Conservation (phyloP, 2,888 invertebrate species). For the Patella pellucida region DNA sequence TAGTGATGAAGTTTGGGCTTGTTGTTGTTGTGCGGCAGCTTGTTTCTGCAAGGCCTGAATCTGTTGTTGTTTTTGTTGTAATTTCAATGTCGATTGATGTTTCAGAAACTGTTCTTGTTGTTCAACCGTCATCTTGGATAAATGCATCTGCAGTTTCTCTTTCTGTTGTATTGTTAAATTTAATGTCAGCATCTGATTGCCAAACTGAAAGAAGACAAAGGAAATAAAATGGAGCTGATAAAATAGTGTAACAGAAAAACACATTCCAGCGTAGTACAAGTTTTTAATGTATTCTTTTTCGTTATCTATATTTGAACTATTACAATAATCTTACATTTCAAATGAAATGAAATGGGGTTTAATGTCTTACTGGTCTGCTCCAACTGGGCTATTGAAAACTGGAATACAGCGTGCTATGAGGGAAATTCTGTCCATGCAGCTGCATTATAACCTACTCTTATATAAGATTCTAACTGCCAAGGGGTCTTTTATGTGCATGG, state of each 20-base stretch:
- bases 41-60: slow-evolving; percentile 29
- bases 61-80: slow-evolving; percentile 43
- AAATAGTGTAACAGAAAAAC: too few relatives aligned
- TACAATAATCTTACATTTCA: too few relatives aligned
- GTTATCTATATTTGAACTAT: too few relatives aligned
- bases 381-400: too few relatives aligned
- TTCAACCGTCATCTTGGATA: slow-evolving; percentile 60
- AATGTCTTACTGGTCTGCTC: too few relatives aligned
- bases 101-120: slow-evolving; percentile 63
- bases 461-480: too few relatives aligned
- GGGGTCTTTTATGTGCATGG: too few relatives aligned
- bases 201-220: slow-evolving; percentile 52
- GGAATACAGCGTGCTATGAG: too few relatives aligned
- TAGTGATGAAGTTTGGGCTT: slow-evolving; percentile 31
- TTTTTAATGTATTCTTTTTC: too few relatives aligned
- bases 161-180: slow-evolving; percentile 61
- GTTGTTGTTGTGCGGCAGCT: slow-evolving; percentile 30
- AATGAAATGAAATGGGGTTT: neutral
- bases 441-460: too few relatives aligned
- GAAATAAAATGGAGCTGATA: neutral
- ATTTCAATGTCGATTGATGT: slow-evolving; percentile 54
- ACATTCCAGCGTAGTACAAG: too few relatives aligned
- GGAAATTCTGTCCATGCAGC: too few relatives aligned
- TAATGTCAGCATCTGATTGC: slow-evolving; percentile 71
- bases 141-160: slow-evolving; percentile 55